Conservation (phyloP, 2,888 invertebrate genomes). For the Andrena fulva region DNA sequence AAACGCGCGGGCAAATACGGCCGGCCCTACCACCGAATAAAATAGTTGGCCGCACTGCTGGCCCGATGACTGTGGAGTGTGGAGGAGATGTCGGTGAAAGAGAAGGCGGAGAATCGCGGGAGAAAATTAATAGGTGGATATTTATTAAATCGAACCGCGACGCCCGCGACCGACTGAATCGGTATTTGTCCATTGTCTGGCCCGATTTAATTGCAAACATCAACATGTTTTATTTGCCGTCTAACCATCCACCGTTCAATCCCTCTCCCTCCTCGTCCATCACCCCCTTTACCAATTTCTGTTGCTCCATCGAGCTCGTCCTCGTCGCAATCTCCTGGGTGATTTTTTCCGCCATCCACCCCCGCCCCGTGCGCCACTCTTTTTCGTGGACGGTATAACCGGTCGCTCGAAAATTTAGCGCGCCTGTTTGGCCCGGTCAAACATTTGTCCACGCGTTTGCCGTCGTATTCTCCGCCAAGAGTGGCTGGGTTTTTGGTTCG, state of each 20-base stretch:
- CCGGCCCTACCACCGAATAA: constrained; percentile 69
- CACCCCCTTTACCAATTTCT: constrained; percentile 15
- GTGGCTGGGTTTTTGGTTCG: constrained; percentile 69
- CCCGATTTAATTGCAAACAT: constrained; percentile 82
- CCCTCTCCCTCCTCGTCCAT: constrained; percentile 1
- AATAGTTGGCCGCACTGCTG: constrained; percentile 68
- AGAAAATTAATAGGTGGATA: constrained; percentile 76
- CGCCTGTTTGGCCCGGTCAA: constrained; percentile 73
- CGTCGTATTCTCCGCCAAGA: constrained; percentile 56
- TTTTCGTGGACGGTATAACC: constrained; percentile 54
- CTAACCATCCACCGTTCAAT: constrained; percentile 49
- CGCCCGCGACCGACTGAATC: constrained; percentile 71
- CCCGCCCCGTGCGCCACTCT: constrained; percentile 29
- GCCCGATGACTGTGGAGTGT: constrained; percentile 31
- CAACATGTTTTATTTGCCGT: constrained; percentile 81
- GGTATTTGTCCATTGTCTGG: constrained; percentile 83
- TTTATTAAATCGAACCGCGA: constrained; percentile 81
- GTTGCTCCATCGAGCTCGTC: constrained; percentile 8
- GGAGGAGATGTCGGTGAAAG: constrained; percentile 31
- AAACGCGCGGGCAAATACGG: constrained; percentile 74
- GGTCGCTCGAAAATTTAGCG: constrained; percentile 74
- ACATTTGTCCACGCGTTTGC: constrained; percentile 73
- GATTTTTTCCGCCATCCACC: constrained; percentile 42
- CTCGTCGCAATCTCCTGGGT: constrained; percentile 39
- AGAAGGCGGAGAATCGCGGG: constrained; percentile 47